Conservation (phyloP, 1,140 invertebrate species). For the Hyles euphorbiae region DNA sequence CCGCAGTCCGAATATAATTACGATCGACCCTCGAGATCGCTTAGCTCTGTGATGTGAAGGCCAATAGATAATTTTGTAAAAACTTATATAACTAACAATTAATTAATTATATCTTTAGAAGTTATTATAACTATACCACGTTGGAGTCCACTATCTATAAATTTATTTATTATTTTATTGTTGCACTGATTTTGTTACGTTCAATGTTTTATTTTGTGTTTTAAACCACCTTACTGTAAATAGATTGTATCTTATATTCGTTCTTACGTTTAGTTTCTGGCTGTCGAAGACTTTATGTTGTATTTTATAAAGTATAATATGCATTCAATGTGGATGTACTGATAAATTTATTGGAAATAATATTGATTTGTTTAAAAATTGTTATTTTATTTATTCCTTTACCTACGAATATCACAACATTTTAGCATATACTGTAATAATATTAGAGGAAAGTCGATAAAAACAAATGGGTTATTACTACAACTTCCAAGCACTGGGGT, state of each 20-base stretch:
- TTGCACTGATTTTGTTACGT: slow-evolving; percentile 73
- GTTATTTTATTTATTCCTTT: slow-evolving; percentile 22
- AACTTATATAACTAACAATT: slow-evolving; percentile 67
- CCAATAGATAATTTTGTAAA: slow-evolving; percentile 72
- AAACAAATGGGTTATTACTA: no score
- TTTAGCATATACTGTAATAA: no score
- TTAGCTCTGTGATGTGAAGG: slow-evolving; percentile 70
- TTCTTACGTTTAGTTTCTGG: slow-evolving; percentile 56
- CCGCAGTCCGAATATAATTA: slow-evolving; percentile 24
- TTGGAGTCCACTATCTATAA: slow-evolving; percentile 65
- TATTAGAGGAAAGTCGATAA: no score
- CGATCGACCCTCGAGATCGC: slow-evolving; percentile 45
- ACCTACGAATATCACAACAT: no score
- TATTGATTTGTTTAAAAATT: slow-evolving; percentile 71
- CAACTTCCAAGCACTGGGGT: no score
- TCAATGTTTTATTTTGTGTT: slow-evolving; percentile 71
- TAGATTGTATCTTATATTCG: slow-evolving; percentile 55
- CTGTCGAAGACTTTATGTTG: slow-evolving; percentile 66
- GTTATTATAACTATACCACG: slow-evolving; percentile 65
- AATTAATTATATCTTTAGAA: slow-evolving; percentile 58
- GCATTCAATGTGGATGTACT: slow-evolving; percentile 70
- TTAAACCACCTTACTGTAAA: slow-evolving; percentile 69
- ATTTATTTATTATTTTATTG: slow-evolving; percentile 72
- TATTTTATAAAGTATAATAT: slow-evolving; percentile 60
- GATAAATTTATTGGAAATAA: slow-evolving; percentile 75